These are phyloP conservation scores for Drosophila siamana DNA, from an alignment of 2,888 invertebrate species.

Conservation along the genomic window DNA sequence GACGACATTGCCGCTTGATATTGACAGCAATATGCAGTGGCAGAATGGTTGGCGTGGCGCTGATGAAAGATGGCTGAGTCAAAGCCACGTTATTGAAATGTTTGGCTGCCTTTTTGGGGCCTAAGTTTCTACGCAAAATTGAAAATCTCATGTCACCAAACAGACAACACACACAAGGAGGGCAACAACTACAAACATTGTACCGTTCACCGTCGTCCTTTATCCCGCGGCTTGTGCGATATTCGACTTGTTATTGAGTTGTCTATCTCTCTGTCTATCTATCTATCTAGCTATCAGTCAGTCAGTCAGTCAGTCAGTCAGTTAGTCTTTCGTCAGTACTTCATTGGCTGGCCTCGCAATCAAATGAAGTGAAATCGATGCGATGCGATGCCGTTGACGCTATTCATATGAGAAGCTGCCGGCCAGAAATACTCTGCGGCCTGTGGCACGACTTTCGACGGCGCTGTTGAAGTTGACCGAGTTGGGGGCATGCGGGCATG, in stretches of 20 bases:
- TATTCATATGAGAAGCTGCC: constrained; percentile 73
- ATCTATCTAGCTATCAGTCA: constrained; percentile 51
- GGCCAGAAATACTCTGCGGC: constrained; percentile 44
- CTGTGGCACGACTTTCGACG: constrained; percentile 30
- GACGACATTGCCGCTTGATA: constrained; percentile 72
- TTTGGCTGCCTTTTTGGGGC: constrained; percentile 48
- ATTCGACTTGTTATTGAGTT: constrained; percentile 71
- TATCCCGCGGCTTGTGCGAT: constrained; percentile 56
- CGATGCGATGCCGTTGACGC: constrained; percentile 61
- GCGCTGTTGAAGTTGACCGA: no score
- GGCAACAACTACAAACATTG: constrained; percentile 62
- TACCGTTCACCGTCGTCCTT: constrained; percentile 19
- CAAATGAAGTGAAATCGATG: constrained; percentile 82
- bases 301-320: constrained; percentile 37
- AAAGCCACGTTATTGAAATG: constrained; percentile 69
- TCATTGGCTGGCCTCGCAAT: constrained; percentile 63
- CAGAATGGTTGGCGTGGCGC: constrained; percentile 22
- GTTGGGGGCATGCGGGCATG: constrained; percentile 37
- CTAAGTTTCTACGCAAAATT: constrained; percentile 66
- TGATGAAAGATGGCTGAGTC: constrained; percentile 4
- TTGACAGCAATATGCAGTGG: constrained; percentile 59
- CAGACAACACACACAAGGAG: no score
- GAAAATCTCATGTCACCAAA: constrained; percentile 63
- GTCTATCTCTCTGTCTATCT: constrained; percentile 66
- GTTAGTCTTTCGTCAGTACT: not conserved